Evolutionary conservation across 2,888 invertebrate species (phyloP), one percentile per base, ranked within the genome.

Genomic region (Ischnura elegans): DNA sequence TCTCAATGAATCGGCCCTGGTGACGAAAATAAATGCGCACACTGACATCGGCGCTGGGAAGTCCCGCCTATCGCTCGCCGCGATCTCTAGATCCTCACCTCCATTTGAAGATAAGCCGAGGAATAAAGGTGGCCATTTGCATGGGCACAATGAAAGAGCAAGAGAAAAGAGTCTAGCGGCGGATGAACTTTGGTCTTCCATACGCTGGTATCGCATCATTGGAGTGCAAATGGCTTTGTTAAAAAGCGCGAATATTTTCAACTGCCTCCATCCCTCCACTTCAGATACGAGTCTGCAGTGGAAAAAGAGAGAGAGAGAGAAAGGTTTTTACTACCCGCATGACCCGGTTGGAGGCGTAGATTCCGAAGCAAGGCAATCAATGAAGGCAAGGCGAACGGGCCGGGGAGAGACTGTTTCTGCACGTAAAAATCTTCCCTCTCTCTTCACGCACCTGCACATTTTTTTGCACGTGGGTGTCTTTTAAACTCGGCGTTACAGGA

Each of bases 371-470:
- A 76, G 76, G 76, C 76, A 76, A 76, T 76, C 76, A 76, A 76
- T 36, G 76, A 25, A 76, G 36, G 76, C 76, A 36, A 76, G 61
- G 25, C 61, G 61, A 21, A 19, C 25, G 29, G 36, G 76, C 5
- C 8, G n/a, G 76, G 3, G 25, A 25, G 36, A 76, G 76, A 76
- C 45, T 45, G 42, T 43, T 46, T 43, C 86, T 43, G 25, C 86
- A 46, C 86, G n/a, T 46, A 43, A 43, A n/a, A 46, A n/a, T 86
- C 86, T n/a, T 86, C 45, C 25, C 86, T 46, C 86, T 46, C 51
- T n/a, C n/a, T n/a, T 86, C 46, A 45, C 25, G 46, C 86, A 86
- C 86, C 86, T 86, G 86, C 86, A 45, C 46, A 45, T 86, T 86
- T 85, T 86, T 86, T 86, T 45, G n/a, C 45, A 46, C 86, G 86